Percentiles rank a stretch among this genome's conserved stretches.
These are phyloP conservation scores for Tachina lurida DNA, from an alignment of 2,888 invertebrate genomes.

Conservation along the genomic window DNA sequence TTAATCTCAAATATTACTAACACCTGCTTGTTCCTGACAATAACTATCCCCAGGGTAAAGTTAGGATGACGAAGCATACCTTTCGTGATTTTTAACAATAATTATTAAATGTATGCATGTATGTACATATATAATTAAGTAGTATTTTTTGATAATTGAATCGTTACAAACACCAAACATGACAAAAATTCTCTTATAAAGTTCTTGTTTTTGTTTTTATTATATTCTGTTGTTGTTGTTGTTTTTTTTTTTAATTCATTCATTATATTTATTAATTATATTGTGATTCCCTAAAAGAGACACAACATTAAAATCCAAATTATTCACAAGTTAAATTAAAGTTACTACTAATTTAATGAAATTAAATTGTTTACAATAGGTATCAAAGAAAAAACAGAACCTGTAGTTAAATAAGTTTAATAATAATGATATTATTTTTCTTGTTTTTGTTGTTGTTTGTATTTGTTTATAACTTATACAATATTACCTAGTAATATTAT, in stretches of 20 bases:
- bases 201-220: neutral
- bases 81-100: neutral
- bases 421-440: conserved; percentile 58
- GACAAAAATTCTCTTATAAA: conserved; percentile 29
- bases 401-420: conserved; percentile 51
- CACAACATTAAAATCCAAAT: conserved; percentile 57
- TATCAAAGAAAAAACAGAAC: conserved; percentile 43
- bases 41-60: neutral
- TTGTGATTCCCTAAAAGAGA: conserved; percentile 44
- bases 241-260: no score
- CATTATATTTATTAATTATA: conserved; percentile 21
- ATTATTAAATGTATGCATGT: conserved; percentile 20
- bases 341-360: conserved; percentile 45
- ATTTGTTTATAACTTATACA: conserved; percentile 53
- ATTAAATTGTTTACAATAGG: conserved; percentile 50
- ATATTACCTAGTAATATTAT: conserved; percentile 65
- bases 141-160: conserved; percentile 22
- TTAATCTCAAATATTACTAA: no score
- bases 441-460: conserved; percentile 42
- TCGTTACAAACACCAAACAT: conserved; percentile 39
- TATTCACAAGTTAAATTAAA: conserved; percentile 57
- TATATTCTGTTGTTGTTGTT: neutral
- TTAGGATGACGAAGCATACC: conserved; percentile 1
- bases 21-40: neutral
- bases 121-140: conserved; percentile 2